phyloP scores from a whole-genome alignment of 2,797 vertebrate species.

The Lophotriccus pileatus region DNA sequence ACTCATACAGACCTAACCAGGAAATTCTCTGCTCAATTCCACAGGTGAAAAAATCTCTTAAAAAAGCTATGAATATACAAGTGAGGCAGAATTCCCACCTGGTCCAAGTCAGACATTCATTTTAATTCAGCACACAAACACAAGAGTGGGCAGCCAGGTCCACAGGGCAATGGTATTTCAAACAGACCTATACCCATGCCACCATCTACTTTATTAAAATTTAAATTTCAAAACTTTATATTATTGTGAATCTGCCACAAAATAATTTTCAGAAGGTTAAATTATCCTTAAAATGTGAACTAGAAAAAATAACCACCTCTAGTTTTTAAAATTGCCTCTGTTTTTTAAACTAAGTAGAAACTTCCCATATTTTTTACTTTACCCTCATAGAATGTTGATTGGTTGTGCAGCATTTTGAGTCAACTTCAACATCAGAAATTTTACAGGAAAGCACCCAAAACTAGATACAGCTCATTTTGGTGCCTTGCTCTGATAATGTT shows the following conservation, averaged over 20 bases:
- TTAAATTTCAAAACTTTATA: background rate
- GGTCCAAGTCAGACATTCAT: background rate
- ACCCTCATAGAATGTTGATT: background rate
- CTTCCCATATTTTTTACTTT: background rate
- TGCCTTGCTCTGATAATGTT: background rate
- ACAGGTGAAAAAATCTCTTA: background rate
- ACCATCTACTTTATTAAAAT: background rate
- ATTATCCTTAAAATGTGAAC: background rate
- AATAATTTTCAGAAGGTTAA: background rate
- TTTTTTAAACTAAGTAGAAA: background rate
- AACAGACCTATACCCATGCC: background rate
- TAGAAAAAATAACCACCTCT: background rate
- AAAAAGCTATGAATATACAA: background rate
- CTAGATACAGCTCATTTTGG: background rate
- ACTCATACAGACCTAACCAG: background rate
- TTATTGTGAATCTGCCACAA: background rate
- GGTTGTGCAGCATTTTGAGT: background rate
- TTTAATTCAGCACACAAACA: background rate
- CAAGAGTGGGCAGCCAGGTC: background rate
- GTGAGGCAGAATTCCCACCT: background rate
- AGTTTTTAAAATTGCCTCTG: background rate
- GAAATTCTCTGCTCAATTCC: background rate
- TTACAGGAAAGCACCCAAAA: background rate
- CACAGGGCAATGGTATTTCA: background rate
- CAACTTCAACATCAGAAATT: background rate